Base-by-base conservation (phyloP, 2,113 vertebrate genomes). In the Uria aalge region DNA sequence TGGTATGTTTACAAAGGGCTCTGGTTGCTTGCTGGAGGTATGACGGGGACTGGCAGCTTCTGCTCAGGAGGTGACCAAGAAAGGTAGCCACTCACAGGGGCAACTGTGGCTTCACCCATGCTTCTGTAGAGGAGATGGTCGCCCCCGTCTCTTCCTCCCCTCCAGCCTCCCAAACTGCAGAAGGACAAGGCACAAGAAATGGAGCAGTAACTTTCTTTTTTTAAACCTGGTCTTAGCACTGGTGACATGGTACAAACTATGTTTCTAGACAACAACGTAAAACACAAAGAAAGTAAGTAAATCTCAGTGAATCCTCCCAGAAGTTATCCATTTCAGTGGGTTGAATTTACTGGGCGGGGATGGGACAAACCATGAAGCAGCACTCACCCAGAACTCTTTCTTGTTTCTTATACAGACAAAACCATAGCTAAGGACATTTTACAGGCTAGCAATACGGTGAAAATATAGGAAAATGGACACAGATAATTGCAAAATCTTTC, bases 41-140 rank as follows among this genome's bases (percentile, higher is more conserved):
- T 7, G 11, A 82, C 0, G 1, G n/a, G 24, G 60, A 89, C 73
- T 32, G n/a, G 41, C 72, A 91, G 56, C 82, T 87, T 78, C 55
- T 36, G 56, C 7, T 50, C 86, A 73, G 79, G 57, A 96, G 80
- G 64, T 16, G 38, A 82, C 66, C 71, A 30, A 85, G 67, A 95
- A 90, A 88, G 2, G 9, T 15, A 89, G 81, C 36, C 2, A 0
- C 85, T 88, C 13, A 3, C 50, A 68, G 50, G 68, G 36, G 38
- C 50, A 71, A 60, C 53, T 43, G 68, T 67, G 77, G 43, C 79
- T 79, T 88, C 73, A 63, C 43, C 69, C 72, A 80, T 4, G 4
- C 59, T 50, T 53, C 53, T 71, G 64, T 5, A 59, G 36, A 82
- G 27, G 52, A 52, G 48, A 67, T 52, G n/a, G 12, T 48, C 15